Percentiles rank a stretch among this genome's conserved stretches.
phyloP scores from a whole-genome alignment of 2,888 invertebrate species.

The Eilema depressum region DNA sequence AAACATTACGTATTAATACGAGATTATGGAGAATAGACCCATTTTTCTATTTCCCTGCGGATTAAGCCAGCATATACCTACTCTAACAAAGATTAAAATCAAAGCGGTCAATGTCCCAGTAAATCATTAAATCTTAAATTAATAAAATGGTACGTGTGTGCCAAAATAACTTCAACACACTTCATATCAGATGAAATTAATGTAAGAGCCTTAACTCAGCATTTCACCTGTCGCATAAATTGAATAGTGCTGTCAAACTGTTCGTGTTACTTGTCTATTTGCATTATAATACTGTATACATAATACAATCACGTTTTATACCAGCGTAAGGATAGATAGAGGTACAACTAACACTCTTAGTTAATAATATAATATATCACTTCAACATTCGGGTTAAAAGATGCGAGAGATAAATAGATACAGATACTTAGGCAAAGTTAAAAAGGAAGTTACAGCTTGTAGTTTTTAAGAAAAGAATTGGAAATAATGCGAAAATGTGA shows the following conservation, averaged over 20 bases:
- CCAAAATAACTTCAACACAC: background rate
- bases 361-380: no score
- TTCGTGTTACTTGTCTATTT: conserved; percentile 39
- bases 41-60: no score
- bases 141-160: background rate
- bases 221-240: conserved; percentile 49
- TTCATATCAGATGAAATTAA: conserved; percentile 20
- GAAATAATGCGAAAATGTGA: no score
- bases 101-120: background rate
- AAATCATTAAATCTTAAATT: background rate
- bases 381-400: no score
- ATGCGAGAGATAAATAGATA: no score
- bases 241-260: conserved; percentile 47
- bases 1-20: no score
- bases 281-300: conserved; percentile 37
- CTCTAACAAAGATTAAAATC: background rate
- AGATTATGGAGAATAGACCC: no score
- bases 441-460: no score
- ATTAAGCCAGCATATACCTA: background rate
- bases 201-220: conserved; percentile 41
- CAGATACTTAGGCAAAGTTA: background rate
- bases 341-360: background rate
- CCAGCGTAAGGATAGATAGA: background rate
- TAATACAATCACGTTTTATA: background rate
- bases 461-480: no score